These are phyloP conservation scores for Erebia palarica DNA, from an alignment of 2,888 invertebrate genomes.

Conservation along the genomic window DNA sequence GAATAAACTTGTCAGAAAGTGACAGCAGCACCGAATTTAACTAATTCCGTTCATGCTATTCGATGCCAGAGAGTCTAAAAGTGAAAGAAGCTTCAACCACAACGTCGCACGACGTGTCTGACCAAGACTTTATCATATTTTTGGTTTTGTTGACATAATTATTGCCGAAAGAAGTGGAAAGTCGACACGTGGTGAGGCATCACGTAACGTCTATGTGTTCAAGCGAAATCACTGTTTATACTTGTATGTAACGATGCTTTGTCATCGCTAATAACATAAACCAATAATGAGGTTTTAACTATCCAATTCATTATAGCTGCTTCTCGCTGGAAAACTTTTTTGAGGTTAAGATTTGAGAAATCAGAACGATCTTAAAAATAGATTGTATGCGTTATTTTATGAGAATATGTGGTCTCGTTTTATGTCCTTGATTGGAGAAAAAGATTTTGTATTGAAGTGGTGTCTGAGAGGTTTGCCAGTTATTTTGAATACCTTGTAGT, in stretches of 20 bases:
- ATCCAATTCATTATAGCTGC: slow-evolving; percentile 14
- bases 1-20: too few relatives aligned
- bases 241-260: slow-evolving; percentile 40
- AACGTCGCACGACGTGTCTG: not conserved
- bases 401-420: not conserved
- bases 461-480: not conserved
- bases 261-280: slow-evolving; percentile 25
- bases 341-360: slow-evolving; percentile 11
- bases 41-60: too few relatives aligned
- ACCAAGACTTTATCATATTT: slow-evolving; percentile 21
- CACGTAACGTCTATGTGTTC: slow-evolving; percentile 41
- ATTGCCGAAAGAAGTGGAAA: slow-evolving; percentile 39
- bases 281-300: slow-evolving; percentile 36
- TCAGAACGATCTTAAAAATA: not conserved
- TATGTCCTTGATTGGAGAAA: not conserved
- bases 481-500: not conserved
- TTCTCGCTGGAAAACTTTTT: slow-evolving; percentile 13
- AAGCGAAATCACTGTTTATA: slow-evolving; percentile 40
- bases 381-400: slow-evolving; percentile 2
- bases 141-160: slow-evolving; percentile 44
- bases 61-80: too few relatives aligned
- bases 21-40: too few relatives aligned
- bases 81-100: not conserved
- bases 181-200: slow-evolving; percentile 38
- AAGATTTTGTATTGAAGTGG: not conserved